Base-by-base conservation (phyloP, 23 tunicate genomes). In the Ciona savignyi region DNA sequence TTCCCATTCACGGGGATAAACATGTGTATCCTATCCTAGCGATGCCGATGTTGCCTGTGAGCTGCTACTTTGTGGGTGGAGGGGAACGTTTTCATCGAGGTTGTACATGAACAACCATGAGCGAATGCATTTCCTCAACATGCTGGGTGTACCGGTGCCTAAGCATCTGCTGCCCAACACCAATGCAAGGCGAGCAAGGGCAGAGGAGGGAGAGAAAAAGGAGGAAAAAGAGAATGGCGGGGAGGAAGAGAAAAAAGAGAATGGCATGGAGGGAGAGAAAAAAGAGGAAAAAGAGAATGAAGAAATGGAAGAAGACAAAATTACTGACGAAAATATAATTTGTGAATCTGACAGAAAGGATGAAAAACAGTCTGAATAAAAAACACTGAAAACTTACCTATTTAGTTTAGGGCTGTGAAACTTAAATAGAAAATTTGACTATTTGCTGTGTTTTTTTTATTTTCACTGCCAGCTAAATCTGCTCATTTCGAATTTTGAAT, bases 21-120 rank as follows among this genome's bases (percentile, higher is more conserved):
- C n/a, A n/a, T n/a, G n/a, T n/a, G n/a, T n/a, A n/a, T n/a, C n/a
- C n/a, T n/a, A n/a, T n/a, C n/a, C n/a, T 65, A 77, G 77, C 0
- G 32, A 76, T 2, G 85, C 80, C 15, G 70, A 35, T 2, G 89
- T 85, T 29, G 56, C 51, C 1, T 79, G 86, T 72, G 89, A 79
- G 1, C 64, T 94, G 35, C 73, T 87, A 2, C 74, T 94, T 80
- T 82, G 90, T 35, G 99, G 87, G 0, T 94, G 99, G 99, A 86
- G 76, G 60, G 99, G 99, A 4, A 30, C 30, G n/a, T 34, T 62
- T 9, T 76, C 95, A 21, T 62, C 78, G 32, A 77, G 99, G 3
- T 35, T 87, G 31, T 94, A 94, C 69, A 70, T 94, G 77, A 76
- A 71, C 67, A 83, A 77, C 78, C 67, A 77, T 56, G 99, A 94